These are phyloP conservation scores for Oxyruncus cristatus DNA, from an alignment of 2,113 vertebrate genomes.

Conservation along the genomic window DNA sequence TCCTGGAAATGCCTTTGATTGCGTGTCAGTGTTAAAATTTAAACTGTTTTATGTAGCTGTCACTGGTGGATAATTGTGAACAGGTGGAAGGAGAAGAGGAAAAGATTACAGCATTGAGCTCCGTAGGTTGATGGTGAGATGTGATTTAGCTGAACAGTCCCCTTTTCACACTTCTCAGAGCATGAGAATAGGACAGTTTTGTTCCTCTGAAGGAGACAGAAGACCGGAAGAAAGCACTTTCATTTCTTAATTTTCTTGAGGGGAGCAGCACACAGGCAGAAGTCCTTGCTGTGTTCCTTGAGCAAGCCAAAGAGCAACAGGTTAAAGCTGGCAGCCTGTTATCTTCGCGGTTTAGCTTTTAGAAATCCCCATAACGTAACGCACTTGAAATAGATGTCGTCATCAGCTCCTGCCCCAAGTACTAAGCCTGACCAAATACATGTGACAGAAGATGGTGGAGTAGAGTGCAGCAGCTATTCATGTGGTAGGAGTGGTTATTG, in stretches of 20 bases:
- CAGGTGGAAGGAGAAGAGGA: constrained; percentile 57
- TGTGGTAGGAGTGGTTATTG: constrained; percentile 76
- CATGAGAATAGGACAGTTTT: not conserved
- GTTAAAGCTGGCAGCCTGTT: constrained; percentile 67
- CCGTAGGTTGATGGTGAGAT: constrained; percentile 25
- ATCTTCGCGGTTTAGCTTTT: constrained; percentile 68
- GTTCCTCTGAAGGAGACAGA: not conserved
- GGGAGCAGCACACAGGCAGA: not conserved
- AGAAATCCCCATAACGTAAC: constrained; percentile 79
- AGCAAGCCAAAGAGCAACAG: constrained; percentile 42
- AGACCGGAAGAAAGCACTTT: not conserved
- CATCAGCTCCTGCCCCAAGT: constrained; percentile 72
- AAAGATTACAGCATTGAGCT: constrained; percentile 39
- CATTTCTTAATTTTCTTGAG: not conserved
- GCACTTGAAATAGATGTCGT: constrained; percentile 84
- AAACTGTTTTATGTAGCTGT: constrained; percentile 44
- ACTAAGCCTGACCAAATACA: constrained; percentile 71
- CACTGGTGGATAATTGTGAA: constrained; percentile 52
- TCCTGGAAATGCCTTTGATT: constrained; percentile 60
- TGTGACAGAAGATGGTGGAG: constrained; percentile 78
- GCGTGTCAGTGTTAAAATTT: constrained; percentile 41
- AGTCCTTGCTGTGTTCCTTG: constrained; percentile 28
- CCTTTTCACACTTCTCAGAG: constrained; percentile 25
- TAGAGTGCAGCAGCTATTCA: constrained; percentile 72
- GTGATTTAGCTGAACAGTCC: not conserved